Base-by-base conservation (phyloP, 2,888 invertebrate genomes). In the Frankliniella intonsa region DNA sequence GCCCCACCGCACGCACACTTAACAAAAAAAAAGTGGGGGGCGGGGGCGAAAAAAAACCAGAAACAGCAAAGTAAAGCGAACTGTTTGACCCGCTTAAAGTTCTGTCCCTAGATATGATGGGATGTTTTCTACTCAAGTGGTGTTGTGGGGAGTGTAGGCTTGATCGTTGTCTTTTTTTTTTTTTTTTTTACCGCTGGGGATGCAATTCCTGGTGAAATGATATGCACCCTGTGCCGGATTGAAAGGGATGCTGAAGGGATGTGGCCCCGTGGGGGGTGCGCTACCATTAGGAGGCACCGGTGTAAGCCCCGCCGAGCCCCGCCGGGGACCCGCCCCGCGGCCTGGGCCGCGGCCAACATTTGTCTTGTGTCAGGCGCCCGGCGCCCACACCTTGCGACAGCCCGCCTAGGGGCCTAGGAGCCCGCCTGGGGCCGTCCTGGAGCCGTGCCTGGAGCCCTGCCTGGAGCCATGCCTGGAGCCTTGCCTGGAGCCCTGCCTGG, bases 231-330 rank as follows among this genome's bases (percentile, higher is more conserved):
- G 55, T 55, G 55, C 17, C 14, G 17, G 55, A 55, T 12, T 14
- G 55, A 55, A 17, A 55, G 55, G 17, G 55, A 55, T 12, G 17
- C 14, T 14, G 55, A 55, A 8, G 17, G 55, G 17, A 17, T 14
- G 55, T n/a, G 69, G 22, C 25, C 22, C 25, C 25, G 62, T 0
- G 62, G 17, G 62, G 62, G 14, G 62, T 7, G 62, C n/a, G 22
- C 69, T 5, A 76, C 69, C 69, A 76, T 76, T 76, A 76, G 69
- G 11, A 9, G 69, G 69, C 69, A 22, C 69, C 69, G 69, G 69
- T 38, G 38, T 38, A 38, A 38, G 38, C 38, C 7, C 62, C 62
- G 62, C 12, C 25, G 25, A 76, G 69, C 69, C 25, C 62, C 62
- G 62, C 19, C 14, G 11, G 62, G 14, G 62, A 17, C n/a, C 19